These are phyloP conservation scores for Phylloscopus whistleri DNA, from an alignment of 2,113 vertebrate species.

Conservation along the genomic window DNA sequence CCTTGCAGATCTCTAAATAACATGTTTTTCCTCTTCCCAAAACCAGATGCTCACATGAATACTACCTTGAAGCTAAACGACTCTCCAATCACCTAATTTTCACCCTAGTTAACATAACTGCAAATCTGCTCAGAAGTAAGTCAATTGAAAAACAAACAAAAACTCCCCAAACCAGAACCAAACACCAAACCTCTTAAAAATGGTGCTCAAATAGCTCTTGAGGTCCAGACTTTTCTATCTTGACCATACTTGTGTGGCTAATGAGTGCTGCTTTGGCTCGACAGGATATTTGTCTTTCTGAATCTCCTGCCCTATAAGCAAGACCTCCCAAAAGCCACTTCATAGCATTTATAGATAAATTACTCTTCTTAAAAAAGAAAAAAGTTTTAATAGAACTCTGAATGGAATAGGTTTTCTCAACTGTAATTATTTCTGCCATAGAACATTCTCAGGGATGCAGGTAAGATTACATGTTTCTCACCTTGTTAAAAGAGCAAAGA, in stretches of 20 bases:
- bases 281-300: background rate
- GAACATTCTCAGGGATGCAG: background rate
- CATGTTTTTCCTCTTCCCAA: background rate
- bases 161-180: background rate
- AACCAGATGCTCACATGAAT: background rate
- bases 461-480: background rate
- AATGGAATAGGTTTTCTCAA: background rate
- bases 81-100: background rate
- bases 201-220: background rate
- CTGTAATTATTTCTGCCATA: background rate
- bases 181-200: background rate
- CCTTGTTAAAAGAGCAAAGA: background rate
- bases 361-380: background rate
- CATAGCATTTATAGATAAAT: background rate
- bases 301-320: background rate
- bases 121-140: background rate
- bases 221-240: background rate
- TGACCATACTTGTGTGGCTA: background rate
- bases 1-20: background rate
- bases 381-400: background rate
- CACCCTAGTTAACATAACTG: background rate
- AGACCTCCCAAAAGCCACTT: background rate
- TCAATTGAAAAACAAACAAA: background rate
- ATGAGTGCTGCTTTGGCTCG: background rate
- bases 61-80: background rate